Percentiles rank a stretch among this genome's conserved stretches.
Conservation (phyloP, 1,140 invertebrate genomes). For the Stegodyphus mimosarum region DNA sequence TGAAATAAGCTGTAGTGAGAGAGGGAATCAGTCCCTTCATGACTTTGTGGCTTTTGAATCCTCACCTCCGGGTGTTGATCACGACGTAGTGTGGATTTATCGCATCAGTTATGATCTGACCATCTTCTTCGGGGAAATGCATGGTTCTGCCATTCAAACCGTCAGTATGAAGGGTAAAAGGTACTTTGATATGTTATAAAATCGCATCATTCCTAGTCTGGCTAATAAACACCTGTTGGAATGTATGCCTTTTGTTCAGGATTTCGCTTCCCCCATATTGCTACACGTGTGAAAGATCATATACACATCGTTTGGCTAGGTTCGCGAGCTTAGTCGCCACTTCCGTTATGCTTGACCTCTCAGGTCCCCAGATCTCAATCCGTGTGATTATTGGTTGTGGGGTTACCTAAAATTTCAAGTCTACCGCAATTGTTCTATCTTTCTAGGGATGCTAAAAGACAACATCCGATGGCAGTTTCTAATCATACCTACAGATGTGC, state of each 20-base stretch:
- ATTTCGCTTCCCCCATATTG: neutral
- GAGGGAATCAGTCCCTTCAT: no score
- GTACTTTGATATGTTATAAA: neutral
- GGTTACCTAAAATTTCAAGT: slow-evolving; percentile 9
- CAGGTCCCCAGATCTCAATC: slow-evolving; percentile 26
- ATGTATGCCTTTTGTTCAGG: neutral
- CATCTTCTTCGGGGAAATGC: neutral
- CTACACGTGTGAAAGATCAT: neutral
- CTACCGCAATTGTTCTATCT: neutral
- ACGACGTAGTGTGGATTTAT: neutral
- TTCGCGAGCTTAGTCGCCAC: neutral
- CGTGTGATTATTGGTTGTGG: slow-evolving; percentile 20
- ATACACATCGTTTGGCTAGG: neutral
- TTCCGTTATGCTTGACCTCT: slow-evolving; percentile 15
- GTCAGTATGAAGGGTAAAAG: neutral
- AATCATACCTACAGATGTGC: neutral
- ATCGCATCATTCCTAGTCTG: neutral
- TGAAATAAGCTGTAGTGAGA: no score
- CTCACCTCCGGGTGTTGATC: no score
- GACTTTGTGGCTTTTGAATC: no score
- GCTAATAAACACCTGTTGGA: neutral
- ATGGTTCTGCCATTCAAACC: neutral
- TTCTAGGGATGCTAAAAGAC: neutral
- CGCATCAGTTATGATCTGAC: neutral
- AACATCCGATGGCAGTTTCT: neutral